These are phyloP conservation scores for Chaunax sp. DNA, from an alignment of 2,797 vertebrate species.

Conservation along the genomic window DNA sequence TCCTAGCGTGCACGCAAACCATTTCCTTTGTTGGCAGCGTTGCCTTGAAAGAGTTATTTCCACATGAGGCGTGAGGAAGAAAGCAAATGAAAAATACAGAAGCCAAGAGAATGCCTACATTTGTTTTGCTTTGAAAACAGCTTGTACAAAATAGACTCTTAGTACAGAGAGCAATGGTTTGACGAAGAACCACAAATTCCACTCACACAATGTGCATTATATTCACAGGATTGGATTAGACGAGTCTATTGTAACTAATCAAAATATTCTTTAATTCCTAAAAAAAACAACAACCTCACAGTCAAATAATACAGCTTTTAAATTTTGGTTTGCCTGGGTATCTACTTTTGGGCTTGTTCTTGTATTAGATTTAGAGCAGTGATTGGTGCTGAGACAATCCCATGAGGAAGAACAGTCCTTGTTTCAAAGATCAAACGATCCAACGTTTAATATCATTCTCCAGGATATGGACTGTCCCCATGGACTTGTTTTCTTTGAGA, in stretches of 20 bases:
- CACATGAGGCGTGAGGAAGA: slow-evolving; percentile 38
- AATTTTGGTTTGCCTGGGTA: slow-evolving; percentile 12
- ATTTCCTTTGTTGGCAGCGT: slow-evolving; percentile 42
- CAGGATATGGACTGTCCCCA: slow-evolving; percentile 47
- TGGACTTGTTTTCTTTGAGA: slow-evolving; percentile 64
- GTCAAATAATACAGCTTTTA: slow-evolving; percentile 25
- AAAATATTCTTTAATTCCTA: slow-evolving; percentile 1
- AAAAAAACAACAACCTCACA: slow-evolving; percentile 24
- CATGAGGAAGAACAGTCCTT: slow-evolving; percentile 40
- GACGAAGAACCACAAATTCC: slow-evolving; percentile 19
- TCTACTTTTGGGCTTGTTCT: slow-evolving; percentile 18
- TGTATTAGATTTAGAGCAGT: slow-evolving; percentile 16
- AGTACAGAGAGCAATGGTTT: slow-evolving; percentile 19
- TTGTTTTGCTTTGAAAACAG: slow-evolving; percentile 52
- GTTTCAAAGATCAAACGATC: slow-evolving; percentile 58
- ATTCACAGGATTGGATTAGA: slow-evolving; percentile 34
- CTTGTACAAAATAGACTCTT: slow-evolving; percentile 33
- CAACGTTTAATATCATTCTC: slow-evolving; percentile 61
- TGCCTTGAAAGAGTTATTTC: slow-evolving; percentile 48
- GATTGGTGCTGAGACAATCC: slow-evolving; percentile 42
- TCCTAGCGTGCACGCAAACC: slow-evolving; percentile 7
- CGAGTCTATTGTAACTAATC: slow-evolving; percentile 39
- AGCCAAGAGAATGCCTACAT: slow-evolving; percentile 43
- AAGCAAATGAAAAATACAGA: slow-evolving; percentile 39
- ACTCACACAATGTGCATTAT: slow-evolving; percentile 20